Percentiles rank a stretch among this genome's conserved stretches.
phyloP scores from a whole-genome alignment of 92 coral and sea anemone species.

The Porites cylindrica region DNA sequence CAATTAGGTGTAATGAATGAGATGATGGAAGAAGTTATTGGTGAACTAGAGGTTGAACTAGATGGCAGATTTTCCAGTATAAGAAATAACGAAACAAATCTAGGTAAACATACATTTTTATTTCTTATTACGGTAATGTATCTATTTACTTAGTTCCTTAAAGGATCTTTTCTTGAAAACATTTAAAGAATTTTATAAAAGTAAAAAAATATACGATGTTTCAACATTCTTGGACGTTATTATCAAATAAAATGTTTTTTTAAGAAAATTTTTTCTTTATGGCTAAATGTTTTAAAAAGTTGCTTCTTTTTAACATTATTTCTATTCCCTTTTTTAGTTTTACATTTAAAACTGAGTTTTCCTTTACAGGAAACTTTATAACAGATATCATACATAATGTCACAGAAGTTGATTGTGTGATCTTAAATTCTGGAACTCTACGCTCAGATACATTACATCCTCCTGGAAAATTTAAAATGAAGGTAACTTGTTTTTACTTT shows the following conservation, averaged over 20 bases:
- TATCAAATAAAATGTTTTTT: no score
- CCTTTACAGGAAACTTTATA: constrained; percentile 82
- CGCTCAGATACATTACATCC: constrained; percentile 92
- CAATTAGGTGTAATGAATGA: constrained; percentile 79
- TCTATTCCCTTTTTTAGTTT: no score
- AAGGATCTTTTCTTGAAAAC: no score
- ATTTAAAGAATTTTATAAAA: no score
- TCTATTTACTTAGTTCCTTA: no score
- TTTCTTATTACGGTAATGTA: neutral
- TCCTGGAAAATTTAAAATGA: constrained; percentile 93
- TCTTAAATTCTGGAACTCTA: constrained; percentile 94
- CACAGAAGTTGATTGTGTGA: constrained; percentile 89
- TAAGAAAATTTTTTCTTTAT: no score
- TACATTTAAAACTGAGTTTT: no score
- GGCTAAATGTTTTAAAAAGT: no score
- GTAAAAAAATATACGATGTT: no score
- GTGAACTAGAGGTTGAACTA: constrained; percentile 89
- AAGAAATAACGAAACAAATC: constrained; percentile 90
- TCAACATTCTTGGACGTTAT: no score
- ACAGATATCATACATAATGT: constrained; percentile 93
- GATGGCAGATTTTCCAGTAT: constrained; percentile 95
- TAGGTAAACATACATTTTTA: constrained; percentile 61
- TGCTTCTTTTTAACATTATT: no score
- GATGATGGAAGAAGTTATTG: constrained; percentile 93
- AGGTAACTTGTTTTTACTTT: constrained; percentile 48